phyloP scores from a whole-genome alignment of 2,888 invertebrate genomes.

The Parnassius apollo region DNA sequence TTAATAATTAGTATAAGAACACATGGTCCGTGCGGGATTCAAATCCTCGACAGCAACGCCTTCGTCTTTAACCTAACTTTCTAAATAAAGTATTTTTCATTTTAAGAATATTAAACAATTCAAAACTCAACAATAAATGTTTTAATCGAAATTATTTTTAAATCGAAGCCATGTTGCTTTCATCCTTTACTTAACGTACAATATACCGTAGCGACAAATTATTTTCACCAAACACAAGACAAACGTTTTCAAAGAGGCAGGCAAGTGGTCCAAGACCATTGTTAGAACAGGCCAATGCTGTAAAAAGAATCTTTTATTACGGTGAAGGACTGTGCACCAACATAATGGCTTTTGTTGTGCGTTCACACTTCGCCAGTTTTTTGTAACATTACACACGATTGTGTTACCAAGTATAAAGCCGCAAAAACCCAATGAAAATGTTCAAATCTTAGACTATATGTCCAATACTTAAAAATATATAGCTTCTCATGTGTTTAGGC shows the following conservation, averaged over 20 bases:
- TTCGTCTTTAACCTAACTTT: no score
- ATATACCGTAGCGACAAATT: slow-evolving; percentile 18
- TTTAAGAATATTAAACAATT: no score
- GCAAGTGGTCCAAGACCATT: slow-evolving; percentile 28
- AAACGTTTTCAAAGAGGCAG: slow-evolving; percentile 20
- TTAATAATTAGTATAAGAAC: no score
- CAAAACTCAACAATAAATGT: no score
- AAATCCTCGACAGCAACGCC: no score
- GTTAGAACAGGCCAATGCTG: slow-evolving; percentile 25
- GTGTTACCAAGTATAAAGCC: slow-evolving; percentile 12
- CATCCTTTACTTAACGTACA: no score
- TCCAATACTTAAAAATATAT: neutral
- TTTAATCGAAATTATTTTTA: no score
- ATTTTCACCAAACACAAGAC: slow-evolving; percentile 14
- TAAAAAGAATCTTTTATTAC: slow-evolving; percentile 42
- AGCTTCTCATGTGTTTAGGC: neutral
- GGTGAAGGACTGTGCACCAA: slow-evolving; percentile 35
- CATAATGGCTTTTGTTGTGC: slow-evolving; percentile 43
- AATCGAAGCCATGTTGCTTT: no score
- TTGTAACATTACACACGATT: slow-evolving; percentile 15
- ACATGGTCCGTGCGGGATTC: no score
- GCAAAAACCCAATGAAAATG: slow-evolving; percentile 6
- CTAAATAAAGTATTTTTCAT: no score
- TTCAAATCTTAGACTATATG: slow-evolving; percentile 7
- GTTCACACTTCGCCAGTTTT: slow-evolving; percentile 28